Conservation (phyloP, 2,888 invertebrate genomes). For the Steinernema carpocapsae region DNA sequence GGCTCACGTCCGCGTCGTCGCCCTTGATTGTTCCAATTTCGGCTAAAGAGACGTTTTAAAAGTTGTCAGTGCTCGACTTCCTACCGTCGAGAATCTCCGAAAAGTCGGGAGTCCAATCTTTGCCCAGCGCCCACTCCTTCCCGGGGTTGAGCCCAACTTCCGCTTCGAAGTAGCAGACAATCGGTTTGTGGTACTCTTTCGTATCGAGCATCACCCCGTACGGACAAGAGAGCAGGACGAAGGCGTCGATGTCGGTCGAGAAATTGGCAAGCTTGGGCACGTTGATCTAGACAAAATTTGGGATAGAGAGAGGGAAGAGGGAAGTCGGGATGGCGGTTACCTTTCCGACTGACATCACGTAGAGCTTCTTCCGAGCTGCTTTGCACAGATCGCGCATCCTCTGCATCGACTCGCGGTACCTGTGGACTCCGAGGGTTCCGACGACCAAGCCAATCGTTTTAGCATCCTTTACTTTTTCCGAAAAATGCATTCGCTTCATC, state of each 20-base stretch:
- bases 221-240: conserved; percentile 88
- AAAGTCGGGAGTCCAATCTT: conserved; percentile 37
- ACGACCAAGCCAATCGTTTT: conserved; percentile 82
- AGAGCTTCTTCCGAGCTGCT: conserved; percentile 82
- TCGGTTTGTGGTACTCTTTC: conserved; percentile 85
- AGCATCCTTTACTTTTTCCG: conserved; percentile 91
- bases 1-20: conserved; percentile 58
- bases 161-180: conserved; percentile 89
- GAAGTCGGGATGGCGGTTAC: conserved; percentile 66
- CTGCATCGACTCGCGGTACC: conserved; percentile 69
- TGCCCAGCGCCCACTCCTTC: conserved; percentile 69
- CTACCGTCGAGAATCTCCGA: background rate
- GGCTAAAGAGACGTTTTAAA: conserved; percentile 44
- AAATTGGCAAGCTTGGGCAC: conserved; percentile 94
- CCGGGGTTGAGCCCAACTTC: conserved; percentile 77
- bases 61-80: conserved; percentile 2
- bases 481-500: conserved; percentile 81
- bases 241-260: conserved; percentile 83
- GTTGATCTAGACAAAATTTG: conserved; percentile 74
- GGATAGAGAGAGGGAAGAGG: background rate
- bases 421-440: conserved; percentile 85
- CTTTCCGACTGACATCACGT: conserved; percentile 90
- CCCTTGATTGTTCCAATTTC: conserved; percentile 49
- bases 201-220: conserved; percentile 80
- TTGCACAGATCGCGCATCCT: conserved; percentile 74